Evolutionary conservation across 2,888 invertebrate genomes (phyloP).

Genomic region (Polylopha cassiicola): DNA sequence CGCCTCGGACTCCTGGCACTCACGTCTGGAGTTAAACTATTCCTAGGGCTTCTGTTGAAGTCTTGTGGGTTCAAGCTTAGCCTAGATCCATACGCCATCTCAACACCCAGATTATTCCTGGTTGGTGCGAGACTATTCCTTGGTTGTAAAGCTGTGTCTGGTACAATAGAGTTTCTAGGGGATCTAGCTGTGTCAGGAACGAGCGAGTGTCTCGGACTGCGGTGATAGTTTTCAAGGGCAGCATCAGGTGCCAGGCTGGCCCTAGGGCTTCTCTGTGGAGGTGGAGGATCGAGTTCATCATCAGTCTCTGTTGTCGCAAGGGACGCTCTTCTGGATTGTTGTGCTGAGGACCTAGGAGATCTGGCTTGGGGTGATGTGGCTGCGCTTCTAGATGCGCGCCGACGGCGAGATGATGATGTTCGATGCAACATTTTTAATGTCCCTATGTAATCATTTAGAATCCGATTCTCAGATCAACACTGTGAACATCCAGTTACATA

Average conservation of each 20-base stretch:
- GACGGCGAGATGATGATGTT: constrained; percentile 80
- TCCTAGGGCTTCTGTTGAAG: constrained; percentile 69
- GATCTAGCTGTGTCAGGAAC: constrained; percentile 73
- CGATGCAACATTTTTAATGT: constrained; percentile 79
- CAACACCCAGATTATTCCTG: constrained; percentile 79
- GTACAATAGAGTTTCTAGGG: constrained; percentile 80
- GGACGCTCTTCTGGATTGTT: constrained; percentile 75
- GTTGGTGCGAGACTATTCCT: constrained; percentile 76
- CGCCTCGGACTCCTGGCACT: constrained; percentile 78
- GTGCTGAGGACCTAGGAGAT: constrained; percentile 66
- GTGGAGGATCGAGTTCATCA: constrained; percentile 65
- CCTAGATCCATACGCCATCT: constrained; percentile 73
- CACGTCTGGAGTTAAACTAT: constrained; percentile 67
- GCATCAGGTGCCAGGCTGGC: constrained; percentile 78
- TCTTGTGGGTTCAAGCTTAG: constrained; percentile 78
- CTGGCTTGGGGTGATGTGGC: constrained; percentile 80
- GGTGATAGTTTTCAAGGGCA: constrained; percentile 69
- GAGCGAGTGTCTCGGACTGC: constrained; percentile 76
- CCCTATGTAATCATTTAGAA: constrained; percentile 14
- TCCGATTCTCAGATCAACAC: not conserved
- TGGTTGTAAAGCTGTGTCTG: constrained; percentile 74
- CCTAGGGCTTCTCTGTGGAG: constrained; percentile 69
- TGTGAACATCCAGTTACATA: no score
- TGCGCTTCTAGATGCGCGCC: constrained; percentile 81
- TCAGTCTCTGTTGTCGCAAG: constrained; percentile 80